These are phyloP conservation scores for Macrosoma leucophasiata DNA, from an alignment of 2,888 invertebrate genomes.

Conservation along the genomic window DNA sequence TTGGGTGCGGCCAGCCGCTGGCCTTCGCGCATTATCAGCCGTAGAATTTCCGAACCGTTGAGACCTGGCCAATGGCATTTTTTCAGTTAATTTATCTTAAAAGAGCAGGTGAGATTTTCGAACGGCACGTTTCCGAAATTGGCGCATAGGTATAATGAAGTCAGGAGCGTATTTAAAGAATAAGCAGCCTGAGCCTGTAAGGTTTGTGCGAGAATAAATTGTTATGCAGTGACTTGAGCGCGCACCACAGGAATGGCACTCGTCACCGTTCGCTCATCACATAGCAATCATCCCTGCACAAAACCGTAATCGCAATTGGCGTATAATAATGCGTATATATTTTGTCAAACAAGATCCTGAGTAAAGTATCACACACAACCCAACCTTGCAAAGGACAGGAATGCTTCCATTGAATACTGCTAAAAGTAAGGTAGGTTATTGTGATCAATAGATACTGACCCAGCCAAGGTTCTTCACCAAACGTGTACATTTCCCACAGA, in stretches of 20 bases:
- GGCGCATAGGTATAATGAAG: too few relatives aligned
- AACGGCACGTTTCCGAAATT: too few relatives aligned
- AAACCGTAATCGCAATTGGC: constrained; percentile 99
- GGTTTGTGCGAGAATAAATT: constrained; percentile 96
- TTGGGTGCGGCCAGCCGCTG: constrained; percentile 91
- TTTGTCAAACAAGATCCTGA: too few relatives aligned
- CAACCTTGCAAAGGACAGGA: too few relatives aligned
- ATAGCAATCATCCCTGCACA: constrained; percentile 97
- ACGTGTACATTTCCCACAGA: constrained; percentile 97
- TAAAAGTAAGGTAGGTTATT: not conserved
- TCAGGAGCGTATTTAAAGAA: too few relatives aligned
- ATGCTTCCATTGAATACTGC: too few relatives aligned
- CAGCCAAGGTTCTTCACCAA: constrained; percentile 95
- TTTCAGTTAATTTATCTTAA: too few relatives aligned
- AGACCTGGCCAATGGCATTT: too few relatives aligned
- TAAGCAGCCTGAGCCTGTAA: too few relatives aligned
- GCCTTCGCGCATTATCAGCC: constrained; percentile 93
- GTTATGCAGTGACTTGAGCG: constrained; percentile 94
- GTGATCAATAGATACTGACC: constrained; percentile 65
- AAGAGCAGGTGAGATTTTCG: too few relatives aligned
- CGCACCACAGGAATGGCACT: constrained; percentile 98
- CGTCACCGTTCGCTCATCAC: constrained; percentile 98
- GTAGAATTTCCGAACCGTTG: constrained; percentile 94
- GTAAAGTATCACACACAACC: too few relatives aligned
- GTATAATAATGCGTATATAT: too few relatives aligned